Percentiles rank a stretch among this genome's conserved stretches.
Evolutionary conservation across 2,888 invertebrate species (phyloP).

Genomic region (Eristalinus sepulchralis): DNA sequence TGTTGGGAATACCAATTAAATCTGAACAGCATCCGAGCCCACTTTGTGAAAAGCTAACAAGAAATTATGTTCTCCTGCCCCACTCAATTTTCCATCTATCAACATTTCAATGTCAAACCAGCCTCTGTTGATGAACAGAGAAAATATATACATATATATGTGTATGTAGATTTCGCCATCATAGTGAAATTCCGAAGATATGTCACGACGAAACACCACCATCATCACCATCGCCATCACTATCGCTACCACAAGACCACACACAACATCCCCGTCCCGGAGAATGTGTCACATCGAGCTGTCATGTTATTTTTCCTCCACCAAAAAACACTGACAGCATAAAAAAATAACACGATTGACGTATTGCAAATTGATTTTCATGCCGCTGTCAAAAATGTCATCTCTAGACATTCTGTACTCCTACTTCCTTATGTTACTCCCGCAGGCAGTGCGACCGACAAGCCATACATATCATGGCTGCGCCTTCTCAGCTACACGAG

Average conservation of each 20-base stretch:
- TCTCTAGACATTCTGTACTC: conserved; percentile 58
- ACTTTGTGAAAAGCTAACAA: neutral
- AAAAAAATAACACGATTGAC: conserved; percentile 74
- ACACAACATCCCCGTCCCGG: conserved; percentile 19
- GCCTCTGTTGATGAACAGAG: conserved; percentile 8
- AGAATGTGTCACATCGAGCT: conserved; percentile 61
- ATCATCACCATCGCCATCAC: neutral
- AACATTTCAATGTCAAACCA: conserved; percentile 30
- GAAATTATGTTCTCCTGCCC: conserved; percentile 1
- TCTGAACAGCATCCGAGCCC: neutral
- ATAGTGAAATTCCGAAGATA: neutral
- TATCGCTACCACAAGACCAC: conserved; percentile 2
- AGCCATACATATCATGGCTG: neutral
- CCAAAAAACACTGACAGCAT: conserved; percentile 51
- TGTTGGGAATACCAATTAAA: neutral
- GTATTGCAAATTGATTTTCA: conserved; percentile 78
- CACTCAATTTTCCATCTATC: conserved; percentile 17
- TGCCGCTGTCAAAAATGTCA: conserved; percentile 76
- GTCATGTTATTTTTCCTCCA: conserved; percentile 57
- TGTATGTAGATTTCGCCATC: neutral
- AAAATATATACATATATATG: neutral
- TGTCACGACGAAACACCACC: conserved; percentile 24
- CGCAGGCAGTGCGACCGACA: conserved; percentile 17
- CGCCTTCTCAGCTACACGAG: conserved; percentile 22
- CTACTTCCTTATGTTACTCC: conserved; percentile 22